Percentiles rank a stretch among this genome's conserved stretches.
Evolutionary conservation across 2,888 invertebrate species (phyloP).

Genomic region (Scelioninae gen. 2): DNA sequence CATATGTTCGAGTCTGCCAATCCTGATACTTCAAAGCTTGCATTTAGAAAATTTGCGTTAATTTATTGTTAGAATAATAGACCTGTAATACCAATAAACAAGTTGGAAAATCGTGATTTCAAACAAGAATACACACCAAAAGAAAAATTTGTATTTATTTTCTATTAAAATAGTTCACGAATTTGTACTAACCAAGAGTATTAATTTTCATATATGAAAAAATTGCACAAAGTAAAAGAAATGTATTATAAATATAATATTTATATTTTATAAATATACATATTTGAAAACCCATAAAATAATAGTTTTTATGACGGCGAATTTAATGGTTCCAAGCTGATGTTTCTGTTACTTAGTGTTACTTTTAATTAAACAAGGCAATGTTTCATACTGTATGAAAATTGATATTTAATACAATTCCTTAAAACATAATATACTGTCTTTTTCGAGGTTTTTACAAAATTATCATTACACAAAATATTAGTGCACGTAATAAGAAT

Average conservation of each 20-base stretch:
- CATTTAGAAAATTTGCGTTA: slow-evolving; percentile 28
- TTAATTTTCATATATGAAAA: slow-evolving; percentile 31
- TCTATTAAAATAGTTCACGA: slow-evolving; percentile 19
- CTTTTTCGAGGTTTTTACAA: slow-evolving; percentile 41
- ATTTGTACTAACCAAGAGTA: slow-evolving; percentile 12
- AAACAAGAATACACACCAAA: background rate
- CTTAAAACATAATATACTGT: slow-evolving; percentile 24
- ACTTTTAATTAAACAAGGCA: background rate
- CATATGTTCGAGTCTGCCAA: background rate
- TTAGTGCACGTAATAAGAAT: slow-evolving; percentile 62
- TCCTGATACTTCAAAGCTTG: slow-evolving; percentile 24
- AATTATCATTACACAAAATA: slow-evolving; percentile 57
- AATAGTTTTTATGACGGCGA: too few relatives aligned
- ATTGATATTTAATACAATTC: slow-evolving; percentile 13
- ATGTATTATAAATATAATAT: too few relatives aligned
- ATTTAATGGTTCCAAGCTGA: too few relatives aligned
- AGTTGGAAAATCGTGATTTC: slow-evolving; percentile 24
- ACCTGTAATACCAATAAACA: slow-evolving; percentile 62
- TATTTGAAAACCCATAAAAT: too few relatives aligned
- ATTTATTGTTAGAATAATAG: slow-evolving; percentile 53
- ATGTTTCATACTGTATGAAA: slow-evolving; percentile 11
- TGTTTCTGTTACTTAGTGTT: too few relatives aligned
- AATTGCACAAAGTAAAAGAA: slow-evolving; percentile 1
- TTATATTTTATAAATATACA: too few relatives aligned
- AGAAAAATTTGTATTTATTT: slow-evolving; percentile 34